These are phyloP conservation scores for Xestia c-nigrum DNA, from an alignment of 2,888 invertebrate species.

Conservation along the genomic window DNA sequence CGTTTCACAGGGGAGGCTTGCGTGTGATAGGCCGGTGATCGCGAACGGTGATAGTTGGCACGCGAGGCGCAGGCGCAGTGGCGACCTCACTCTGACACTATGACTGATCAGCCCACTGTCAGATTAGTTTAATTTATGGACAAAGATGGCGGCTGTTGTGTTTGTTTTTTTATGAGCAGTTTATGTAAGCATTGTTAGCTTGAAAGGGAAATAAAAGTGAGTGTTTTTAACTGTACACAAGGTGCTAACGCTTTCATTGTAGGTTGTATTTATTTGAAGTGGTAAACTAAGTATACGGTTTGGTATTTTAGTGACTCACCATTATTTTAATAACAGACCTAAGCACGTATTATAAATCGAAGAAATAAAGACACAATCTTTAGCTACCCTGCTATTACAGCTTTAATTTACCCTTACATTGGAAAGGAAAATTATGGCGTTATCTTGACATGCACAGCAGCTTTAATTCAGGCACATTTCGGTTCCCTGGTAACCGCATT, in stretches of 20 bases:
- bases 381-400: slow-evolving; percentile 32
- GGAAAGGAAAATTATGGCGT: slow-evolving; percentile 38
- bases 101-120: slow-evolving; percentile 65
- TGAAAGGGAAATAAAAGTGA: background rate
- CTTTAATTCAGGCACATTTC: slow-evolving; percentile 35
- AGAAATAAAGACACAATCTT: slow-evolving; percentile 21
- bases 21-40: slow-evolving; percentile 73
- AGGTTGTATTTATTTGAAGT: slow-evolving; percentile 16
- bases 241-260: background rate
- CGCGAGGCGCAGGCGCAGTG: slow-evolving; percentile 74
- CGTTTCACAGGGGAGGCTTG: slow-evolving; percentile 61
- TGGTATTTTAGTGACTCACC: background rate
- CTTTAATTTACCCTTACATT: slow-evolving; percentile 36
- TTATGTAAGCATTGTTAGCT: slow-evolving; percentile 14
- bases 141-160: slow-evolving; percentile 44
- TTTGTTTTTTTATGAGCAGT: slow-evolving; percentile 37
- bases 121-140: slow-evolving; percentile 64
- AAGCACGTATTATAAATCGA: background rate
- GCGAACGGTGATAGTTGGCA: slow-evolving; percentile 68
- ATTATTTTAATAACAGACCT: slow-evolving; percentile 33
- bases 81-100: slow-evolving; percentile 48
- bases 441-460: slow-evolving; percentile 6
- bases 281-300: slow-evolving; percentile 2
- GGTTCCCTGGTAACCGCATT: slow-evolving; percentile 16
- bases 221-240: background rate